Base-by-base conservation (phyloP, 2,113 vertebrate species). In the Sarotherodon lohbergeri region DNA sequence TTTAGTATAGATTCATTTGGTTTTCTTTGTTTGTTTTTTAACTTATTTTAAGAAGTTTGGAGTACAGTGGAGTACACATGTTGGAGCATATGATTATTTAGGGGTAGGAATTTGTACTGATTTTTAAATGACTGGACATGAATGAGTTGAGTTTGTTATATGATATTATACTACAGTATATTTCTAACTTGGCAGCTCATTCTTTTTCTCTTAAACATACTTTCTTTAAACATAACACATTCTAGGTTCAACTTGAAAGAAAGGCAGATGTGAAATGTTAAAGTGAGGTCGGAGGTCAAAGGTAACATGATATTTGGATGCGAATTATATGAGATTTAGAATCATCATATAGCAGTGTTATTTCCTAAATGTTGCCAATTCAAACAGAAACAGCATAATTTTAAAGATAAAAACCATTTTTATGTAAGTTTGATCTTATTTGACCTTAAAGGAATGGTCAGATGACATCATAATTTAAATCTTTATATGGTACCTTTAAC, bases 251-350 rank as follows among this genome's bases (percentile, higher is more conserved):
- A 68, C 63, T 68, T 68, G 63, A 68, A 39, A 39, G 19, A 68
- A 68, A 68, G 34, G 27, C 34, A 68, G 34, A 68, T 68, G 11
- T 39, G 19, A 68, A 39, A 68, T 39, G 34, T 39, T 22, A 68
- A 68, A 68, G 34, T 68, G 61, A 68, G 34, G 61, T 68, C 61
- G 9, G 34, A 39, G 61, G 61, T 68, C 61, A 39, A 68, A 68
- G 32, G 6, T 68, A 39, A 68, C 34, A 39, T 2, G 6, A 66
- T 39, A 22, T 66, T 66, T 66, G 61, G 6, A 39, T 39, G 61
- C 2, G 0, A 68, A 68, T 39, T 5, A 13, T 39, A 68, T 39
- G 34, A 68, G 19, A 39, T 68, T 39, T 68, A 68, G 61, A 68
- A 36, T 68, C 34, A 13, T 19, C 61, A 68, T 68, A 68, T 68